A percentile compares a stretch with the other conserved stretches of the same genome.
These are phyloP conservation scores for Netelia virgata DNA, from an alignment of 2,888 invertebrate genomes.

Conservation along the genomic window DNA sequence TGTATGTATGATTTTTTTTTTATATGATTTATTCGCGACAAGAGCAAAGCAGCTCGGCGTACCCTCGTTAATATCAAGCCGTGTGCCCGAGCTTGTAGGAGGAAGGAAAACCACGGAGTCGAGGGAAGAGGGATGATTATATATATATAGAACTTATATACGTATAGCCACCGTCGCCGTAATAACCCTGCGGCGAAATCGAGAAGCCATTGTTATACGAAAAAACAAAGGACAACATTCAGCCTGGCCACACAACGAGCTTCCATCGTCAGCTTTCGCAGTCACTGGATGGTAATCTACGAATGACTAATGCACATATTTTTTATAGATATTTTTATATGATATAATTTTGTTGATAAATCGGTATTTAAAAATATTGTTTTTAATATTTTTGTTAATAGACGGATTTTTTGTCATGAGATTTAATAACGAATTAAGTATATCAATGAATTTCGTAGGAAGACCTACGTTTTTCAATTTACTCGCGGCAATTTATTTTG, in stretches of 20 bases:
- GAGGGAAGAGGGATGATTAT: constrained; percentile 48
- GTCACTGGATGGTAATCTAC: neutral
- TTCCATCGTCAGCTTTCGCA: constrained; percentile 47
- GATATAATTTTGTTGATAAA: no score
- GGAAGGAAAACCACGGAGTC: constrained; percentile 62
- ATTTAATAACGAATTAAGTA: no score
- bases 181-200: constrained; percentile 71
- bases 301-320: neutral
- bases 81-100: constrained; percentile 46
- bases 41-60: constrained; percentile 33
- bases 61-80: constrained; percentile 68
- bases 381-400: no score
- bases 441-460: no score
- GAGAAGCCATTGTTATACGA: constrained; percentile 72
- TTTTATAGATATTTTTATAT: neutral
- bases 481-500: no score
- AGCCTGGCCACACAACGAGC: constrained; percentile 42
- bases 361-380: no score
- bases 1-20: constrained; percentile 67
- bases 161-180: constrained; percentile 67
- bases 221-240: constrained; percentile 69
- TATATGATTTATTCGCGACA: constrained; percentile 48
- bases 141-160: constrained; percentile 9
- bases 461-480: no score
- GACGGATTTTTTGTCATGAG: no score